phyloP scores from a whole-genome alignment of 2,888 invertebrate genomes.

The Diaphora mendica region DNA sequence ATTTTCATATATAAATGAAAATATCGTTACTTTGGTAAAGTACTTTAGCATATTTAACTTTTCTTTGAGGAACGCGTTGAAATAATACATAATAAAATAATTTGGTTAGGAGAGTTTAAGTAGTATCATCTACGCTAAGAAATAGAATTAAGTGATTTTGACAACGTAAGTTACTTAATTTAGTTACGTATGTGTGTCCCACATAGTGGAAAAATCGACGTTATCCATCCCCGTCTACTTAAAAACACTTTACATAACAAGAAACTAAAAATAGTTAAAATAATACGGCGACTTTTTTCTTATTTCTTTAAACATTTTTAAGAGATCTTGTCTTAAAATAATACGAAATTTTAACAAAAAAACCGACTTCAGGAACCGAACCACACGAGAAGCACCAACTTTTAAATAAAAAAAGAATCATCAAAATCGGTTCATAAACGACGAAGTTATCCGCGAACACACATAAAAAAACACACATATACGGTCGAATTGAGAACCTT shows the following conservation, averaged over 20 bases:
- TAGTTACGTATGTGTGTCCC: neutral
- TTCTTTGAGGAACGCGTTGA: neutral
- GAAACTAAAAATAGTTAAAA: too few species aligned
- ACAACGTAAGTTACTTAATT: neutral
- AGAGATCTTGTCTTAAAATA: neutral
- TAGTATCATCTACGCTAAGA: neutral
- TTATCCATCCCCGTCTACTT: neutral
- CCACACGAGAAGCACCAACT: too few species aligned
- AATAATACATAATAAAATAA: neutral
- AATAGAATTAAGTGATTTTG: neutral
- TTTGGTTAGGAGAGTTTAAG: neutral
- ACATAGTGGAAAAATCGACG: neutral
- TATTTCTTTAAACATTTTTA: neutral
- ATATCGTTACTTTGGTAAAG: conserved; percentile 7
- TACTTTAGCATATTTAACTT: neutral
- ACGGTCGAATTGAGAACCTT: too few species aligned
- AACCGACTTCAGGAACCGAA: too few species aligned
- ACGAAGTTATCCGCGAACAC: too few species aligned
- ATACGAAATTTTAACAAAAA: too few species aligned
- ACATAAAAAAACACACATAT: too few species aligned
- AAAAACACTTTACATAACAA: neutral
- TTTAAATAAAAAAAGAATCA: too few species aligned
- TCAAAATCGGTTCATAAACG: too few species aligned
- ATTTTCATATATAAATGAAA: conserved; percentile 1
- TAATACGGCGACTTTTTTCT: too few species aligned